These are phyloP conservation scores for Phlogophora meticulosa DNA, from an alignment of 2,888 invertebrate genomes.

Conservation along the genomic window DNA sequence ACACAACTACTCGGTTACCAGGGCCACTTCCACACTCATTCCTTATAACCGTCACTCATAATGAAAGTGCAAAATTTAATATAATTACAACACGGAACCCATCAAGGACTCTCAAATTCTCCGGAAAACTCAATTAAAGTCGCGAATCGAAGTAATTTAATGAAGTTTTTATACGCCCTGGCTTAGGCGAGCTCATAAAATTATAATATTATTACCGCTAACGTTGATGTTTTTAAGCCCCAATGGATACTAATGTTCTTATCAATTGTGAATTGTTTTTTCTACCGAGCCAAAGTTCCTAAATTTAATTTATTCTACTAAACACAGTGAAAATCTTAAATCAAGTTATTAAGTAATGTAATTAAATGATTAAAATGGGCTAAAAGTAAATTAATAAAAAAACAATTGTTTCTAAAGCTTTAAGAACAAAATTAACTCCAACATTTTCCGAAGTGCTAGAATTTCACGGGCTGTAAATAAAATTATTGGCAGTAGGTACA, in stretches of 20 bases:
- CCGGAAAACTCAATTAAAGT: slow-evolving; percentile 31
- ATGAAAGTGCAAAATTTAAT: slow-evolving; percentile 1
- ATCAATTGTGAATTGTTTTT: slow-evolving; percentile 4
- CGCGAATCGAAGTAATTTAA: slow-evolving; percentile 30
- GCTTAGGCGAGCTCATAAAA: slow-evolving; percentile 1
- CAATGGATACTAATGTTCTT: neutral
- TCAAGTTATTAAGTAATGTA: too few species aligned
- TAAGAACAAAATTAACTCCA: neutral
- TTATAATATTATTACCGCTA: slow-evolving; percentile 23
- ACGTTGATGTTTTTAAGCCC: slow-evolving; percentile 8
- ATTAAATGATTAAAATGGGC: too few species aligned
- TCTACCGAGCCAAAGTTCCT: too few species aligned
- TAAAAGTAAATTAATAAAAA: too few species aligned
- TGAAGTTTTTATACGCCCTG: slow-evolving; percentile 23
- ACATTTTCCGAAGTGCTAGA: neutral
- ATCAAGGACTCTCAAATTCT: slow-evolving; percentile 9
- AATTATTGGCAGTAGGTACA: too few species aligned
- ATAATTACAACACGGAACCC: slow-evolving; percentile 7
- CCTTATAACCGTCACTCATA: neutral
- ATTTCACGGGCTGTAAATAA: too few species aligned
- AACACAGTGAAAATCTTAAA: neutral
- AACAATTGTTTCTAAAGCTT: too few species aligned
- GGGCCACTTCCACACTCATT: too few species aligned
- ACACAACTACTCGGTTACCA: too few species aligned
- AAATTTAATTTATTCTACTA: neutral